Conservation (phyloP, 2,888 invertebrate genomes). For the Pinctada fucata region DNA sequence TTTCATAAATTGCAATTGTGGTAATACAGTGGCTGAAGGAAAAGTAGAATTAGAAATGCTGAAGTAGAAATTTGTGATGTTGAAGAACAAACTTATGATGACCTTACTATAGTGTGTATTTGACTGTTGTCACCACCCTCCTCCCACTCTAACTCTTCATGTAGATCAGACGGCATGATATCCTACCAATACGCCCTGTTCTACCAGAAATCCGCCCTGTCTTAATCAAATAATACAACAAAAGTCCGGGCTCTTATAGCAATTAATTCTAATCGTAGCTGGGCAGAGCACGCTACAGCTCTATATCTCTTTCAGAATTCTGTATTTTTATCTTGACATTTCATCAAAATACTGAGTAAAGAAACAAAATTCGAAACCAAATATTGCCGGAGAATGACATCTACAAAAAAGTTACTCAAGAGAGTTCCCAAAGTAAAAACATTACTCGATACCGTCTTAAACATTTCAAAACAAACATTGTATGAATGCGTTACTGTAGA, state of each 20-base stretch:
- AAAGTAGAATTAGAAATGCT: no score
- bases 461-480: slow-evolving; percentile 19
- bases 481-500: slow-evolving; percentile 6
- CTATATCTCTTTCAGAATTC: background rate
- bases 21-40: no score
- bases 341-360: slow-evolving; percentile 1
- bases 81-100: no score
- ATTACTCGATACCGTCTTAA: slow-evolving; percentile 16
- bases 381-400: background rate
- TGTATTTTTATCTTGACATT: background rate
- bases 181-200: background rate
- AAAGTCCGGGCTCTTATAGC: background rate
- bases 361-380: slow-evolving; percentile 1
- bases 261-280: background rate
- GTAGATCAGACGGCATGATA: background rate
- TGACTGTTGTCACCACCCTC: background rate
- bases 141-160: background rate
- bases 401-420: slow-evolving; percentile 15
- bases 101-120: no score
- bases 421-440: slow-evolving; percentile 14
- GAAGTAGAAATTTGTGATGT: no score
- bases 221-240: background rate
- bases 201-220: background rate
- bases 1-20: no score
- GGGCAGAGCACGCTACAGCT: background rate